Evolutionary conservation across 1,140 invertebrate species (phyloP).

Genomic region (Vanessa atalanta): DNA sequence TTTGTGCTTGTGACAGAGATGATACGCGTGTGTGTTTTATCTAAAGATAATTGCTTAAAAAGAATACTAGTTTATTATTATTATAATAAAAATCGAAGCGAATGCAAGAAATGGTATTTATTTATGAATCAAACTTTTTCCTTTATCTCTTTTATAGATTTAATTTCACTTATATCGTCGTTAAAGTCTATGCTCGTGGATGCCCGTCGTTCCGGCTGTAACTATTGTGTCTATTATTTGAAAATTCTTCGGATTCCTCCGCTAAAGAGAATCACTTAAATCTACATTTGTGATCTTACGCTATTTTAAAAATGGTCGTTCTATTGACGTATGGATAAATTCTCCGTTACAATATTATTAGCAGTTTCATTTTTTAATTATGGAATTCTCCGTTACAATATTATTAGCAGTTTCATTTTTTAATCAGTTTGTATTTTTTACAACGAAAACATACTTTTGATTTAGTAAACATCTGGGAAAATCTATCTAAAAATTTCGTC

Average conservation of each 20-base stretch:
- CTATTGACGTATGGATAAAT: background rate
- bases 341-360: background rate
- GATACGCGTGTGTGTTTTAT: too few species aligned
- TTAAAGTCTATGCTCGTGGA: too few species aligned
- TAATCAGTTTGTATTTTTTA: background rate
- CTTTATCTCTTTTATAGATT: background rate
- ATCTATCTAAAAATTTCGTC: too few species aligned
- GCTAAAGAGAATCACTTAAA: background rate
- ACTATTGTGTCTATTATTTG: constrained; percentile 11
- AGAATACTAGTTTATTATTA: background rate
- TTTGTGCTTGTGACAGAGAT: too few species aligned
- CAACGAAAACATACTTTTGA: too few species aligned
- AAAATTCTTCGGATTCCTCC: constrained; percentile 1
- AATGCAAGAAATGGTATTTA: background rate
- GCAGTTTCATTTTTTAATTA: too few species aligned
- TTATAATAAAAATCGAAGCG: background rate
- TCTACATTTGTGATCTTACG: background rate
- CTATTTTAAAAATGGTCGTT: constrained; percentile 2
- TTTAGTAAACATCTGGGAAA: too few species aligned
- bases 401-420: background rate
- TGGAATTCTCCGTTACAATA: background rate
- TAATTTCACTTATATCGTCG: background rate
- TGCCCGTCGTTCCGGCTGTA: background rate
- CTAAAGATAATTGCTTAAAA: too few species aligned
- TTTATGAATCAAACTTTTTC: too few species aligned